Percentiles rank a stretch among this genome's conserved stretches.
Conservation (phyloP, 2,888 invertebrate species). For the Heliconius charithonia region DNA sequence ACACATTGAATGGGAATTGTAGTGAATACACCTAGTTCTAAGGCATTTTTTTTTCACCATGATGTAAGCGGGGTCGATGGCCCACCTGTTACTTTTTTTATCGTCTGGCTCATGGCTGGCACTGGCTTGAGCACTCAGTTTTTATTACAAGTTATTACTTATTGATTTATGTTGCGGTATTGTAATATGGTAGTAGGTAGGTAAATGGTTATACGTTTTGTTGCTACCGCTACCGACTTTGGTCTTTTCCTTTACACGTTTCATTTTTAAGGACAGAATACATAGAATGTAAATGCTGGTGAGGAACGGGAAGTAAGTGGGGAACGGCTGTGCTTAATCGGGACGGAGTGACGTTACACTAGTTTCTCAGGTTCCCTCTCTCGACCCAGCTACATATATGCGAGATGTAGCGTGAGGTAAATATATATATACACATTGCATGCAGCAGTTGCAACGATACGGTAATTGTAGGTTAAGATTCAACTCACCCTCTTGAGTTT, state of each 20-base stretch:
- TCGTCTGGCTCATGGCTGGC: constrained; percentile 58
- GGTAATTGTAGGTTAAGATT: not conserved
- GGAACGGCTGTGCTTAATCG: no score
- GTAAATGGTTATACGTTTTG: constrained; percentile 25
- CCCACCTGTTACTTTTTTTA: constrained; percentile 67
- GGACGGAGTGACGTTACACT: no score
- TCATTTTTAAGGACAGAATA: not conserved
- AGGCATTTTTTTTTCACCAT: constrained; percentile 67
- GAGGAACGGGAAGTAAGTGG: not conserved
- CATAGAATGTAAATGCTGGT: not conserved
- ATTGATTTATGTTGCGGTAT: constrained; percentile 64
- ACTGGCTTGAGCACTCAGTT: constrained; percentile 68
- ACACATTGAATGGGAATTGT: constrained; percentile 39
- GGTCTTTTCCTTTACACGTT: constrained; percentile 11
- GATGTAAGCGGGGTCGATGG: constrained; percentile 66
- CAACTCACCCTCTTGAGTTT: not conserved
- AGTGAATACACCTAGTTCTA: constrained; percentile 43
- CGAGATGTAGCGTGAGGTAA: not conserved
- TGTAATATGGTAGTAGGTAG: constrained; percentile 23
- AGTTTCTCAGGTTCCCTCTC: no score
- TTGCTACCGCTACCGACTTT: constrained; percentile 27
- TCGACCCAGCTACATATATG: no score
- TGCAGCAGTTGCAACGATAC: not conserved
- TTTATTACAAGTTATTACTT: constrained; percentile 63
- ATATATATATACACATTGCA: not conserved